Percentiles rank a stretch among this genome's conserved stretches.
Conservation (phyloP, 2,797 vertebrate species). For the Clarias laeviceps region DNA sequence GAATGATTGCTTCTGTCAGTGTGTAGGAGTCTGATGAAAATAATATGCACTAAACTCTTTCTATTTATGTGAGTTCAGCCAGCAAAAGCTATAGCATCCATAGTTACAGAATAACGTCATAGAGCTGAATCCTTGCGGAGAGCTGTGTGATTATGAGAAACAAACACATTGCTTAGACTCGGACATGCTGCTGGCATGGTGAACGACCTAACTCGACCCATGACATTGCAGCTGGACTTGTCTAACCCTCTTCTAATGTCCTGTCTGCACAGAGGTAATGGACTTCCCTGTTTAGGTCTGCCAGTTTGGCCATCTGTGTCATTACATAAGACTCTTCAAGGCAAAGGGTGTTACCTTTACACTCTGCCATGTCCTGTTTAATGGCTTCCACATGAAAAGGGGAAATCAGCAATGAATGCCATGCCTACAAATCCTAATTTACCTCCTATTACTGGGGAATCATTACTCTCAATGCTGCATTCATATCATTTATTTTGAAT, state of each 20-base stretch:
- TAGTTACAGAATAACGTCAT: slow-evolving; percentile 6
- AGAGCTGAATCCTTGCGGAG: background rate
- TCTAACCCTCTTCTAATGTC: background rate
- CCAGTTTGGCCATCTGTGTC: slow-evolving; percentile 18
- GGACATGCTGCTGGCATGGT: background rate
- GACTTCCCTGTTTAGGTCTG: background rate
- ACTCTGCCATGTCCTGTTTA: slow-evolving; percentile 17
- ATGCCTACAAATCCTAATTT: slow-evolving; percentile 10
- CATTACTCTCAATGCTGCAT: slow-evolving; percentile 4
- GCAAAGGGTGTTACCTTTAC: slow-evolving; percentile 11
- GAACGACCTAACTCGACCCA: background rate
- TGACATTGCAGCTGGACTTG: background rate
- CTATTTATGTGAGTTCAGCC: background rate
- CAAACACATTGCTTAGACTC: background rate
- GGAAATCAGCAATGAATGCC: slow-evolving; percentile 11
- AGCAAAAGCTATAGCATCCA: background rate
- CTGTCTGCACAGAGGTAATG: background rate
- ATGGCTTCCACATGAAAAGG: background rate
- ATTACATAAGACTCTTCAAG: slow-evolving; percentile 36
- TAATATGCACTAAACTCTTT: background rate
- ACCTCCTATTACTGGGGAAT: background rate
- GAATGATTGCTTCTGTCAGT: background rate
- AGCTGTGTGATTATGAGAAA: slow-evolving; percentile 30
- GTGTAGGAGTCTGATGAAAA: background rate
- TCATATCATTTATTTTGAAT: background rate